A percentile compares a stretch with the other conserved stretches of the same genome.
These are phyloP conservation scores for Scaptomyza parva DNA, from an alignment of 2,888 invertebrate species.

Conservation along the genomic window DNA sequence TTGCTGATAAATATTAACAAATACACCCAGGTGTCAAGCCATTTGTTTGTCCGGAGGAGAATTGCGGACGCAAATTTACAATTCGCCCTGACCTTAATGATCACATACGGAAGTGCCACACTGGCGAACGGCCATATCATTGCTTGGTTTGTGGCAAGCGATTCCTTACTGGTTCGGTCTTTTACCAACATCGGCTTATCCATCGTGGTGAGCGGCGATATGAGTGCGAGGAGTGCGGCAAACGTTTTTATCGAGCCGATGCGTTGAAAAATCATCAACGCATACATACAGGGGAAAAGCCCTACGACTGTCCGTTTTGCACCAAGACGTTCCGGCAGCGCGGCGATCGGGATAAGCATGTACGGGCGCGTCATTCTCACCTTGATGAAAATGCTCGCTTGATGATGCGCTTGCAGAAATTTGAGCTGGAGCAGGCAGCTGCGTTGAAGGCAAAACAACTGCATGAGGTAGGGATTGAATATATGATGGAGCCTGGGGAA, in stretches of 20 bases:
- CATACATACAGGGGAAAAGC: conserved; percentile 87
- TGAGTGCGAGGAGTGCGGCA: conserved; percentile 88
- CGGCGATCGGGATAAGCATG: conserved; percentile 87
- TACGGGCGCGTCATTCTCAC: conserved; percentile 86
- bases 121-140: conserved; percentile 88
- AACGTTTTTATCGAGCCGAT: conserved; percentile 88
- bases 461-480: conserved; percentile 8
- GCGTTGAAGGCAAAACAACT: conserved; percentile 57
- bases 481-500: neutral
- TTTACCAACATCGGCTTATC: conserved; percentile 88
- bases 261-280: conserved; percentile 87
- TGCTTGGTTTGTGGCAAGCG: conserved; percentile 87
- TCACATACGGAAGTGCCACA: conserved; percentile 88
- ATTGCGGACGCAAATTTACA: conserved; percentile 87
- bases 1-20: neutral
- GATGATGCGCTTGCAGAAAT: conserved; percentile 84
- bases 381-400: conserved; percentile 82
- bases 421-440: conserved; percentile 82
- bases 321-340: conserved; percentile 86
- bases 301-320: conserved; percentile 86
- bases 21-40: conserved; percentile 87
- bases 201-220: conserved; percentile 88
- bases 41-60: conserved; percentile 87
- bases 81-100: conserved; percentile 88
- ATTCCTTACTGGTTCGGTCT: conserved; percentile 88